Evolutionary conservation across 2,888 invertebrate species (phyloP).

Genomic region (Tinea semifulvella): DNA sequence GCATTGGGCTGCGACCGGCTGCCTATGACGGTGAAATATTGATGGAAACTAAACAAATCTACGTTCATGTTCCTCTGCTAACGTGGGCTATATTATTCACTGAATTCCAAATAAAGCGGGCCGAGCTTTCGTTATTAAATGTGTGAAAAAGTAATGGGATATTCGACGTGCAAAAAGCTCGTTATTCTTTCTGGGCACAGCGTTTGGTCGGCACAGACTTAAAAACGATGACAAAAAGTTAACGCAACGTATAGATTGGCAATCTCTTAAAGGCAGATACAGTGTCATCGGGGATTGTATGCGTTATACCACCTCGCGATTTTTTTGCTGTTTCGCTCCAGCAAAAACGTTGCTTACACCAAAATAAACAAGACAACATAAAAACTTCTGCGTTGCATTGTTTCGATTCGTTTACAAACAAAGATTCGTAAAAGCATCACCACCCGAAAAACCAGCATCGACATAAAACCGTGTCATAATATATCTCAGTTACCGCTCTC

Average conservation of each 20-base stretch:
- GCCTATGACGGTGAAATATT: conserved; percentile 47
- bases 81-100: conserved; percentile 7
- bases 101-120: neutral
- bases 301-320: conserved; percentile 22
- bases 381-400: conserved; percentile 42
- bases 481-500: conserved; percentile 47
- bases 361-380: conserved; percentile 20
- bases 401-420: conserved; percentile 53
- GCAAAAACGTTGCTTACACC: conserved; percentile 2
- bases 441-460: conserved; percentile 40
- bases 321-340: conserved; percentile 25
- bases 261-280: conserved; percentile 7
- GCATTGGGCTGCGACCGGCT: conserved; percentile 40
- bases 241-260: conserved; percentile 5
- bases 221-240: conserved; percentile 8
- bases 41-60: conserved; percentile 44
- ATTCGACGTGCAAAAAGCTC: conserved; percentile 1
- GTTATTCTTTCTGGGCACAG: conserved; percentile 3
- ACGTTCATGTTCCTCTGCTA: conserved; percentile 13
- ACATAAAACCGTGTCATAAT: conserved; percentile 45
- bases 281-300: conserved; percentile 29
- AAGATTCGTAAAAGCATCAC: conserved; percentile 46
- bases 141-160: neutral
- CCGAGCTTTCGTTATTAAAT: conserved; percentile 7
- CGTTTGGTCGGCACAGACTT: neutral